A percentile compares a stretch with the other conserved stretches of the same genome.
Conservation (phyloP, 2,888 invertebrate species). For the Ichneumoninae sp. region DNA sequence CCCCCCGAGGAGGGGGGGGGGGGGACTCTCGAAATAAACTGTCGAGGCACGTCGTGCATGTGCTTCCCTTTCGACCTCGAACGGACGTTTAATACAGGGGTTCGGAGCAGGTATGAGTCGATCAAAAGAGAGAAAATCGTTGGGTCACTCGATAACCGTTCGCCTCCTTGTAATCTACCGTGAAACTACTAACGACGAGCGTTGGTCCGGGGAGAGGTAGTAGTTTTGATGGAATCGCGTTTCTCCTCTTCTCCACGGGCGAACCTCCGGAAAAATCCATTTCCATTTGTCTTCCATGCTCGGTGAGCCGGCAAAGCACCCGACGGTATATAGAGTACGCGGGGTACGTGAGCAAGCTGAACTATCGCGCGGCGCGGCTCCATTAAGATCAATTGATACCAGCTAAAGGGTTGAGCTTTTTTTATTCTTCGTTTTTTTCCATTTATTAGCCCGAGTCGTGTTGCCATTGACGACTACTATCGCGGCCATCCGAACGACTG, state of each 20-base stretch:
- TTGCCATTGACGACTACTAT: constrained; percentile 1
- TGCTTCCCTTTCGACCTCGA: constrained; percentile 32
- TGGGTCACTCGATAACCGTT: constrained; percentile 1
- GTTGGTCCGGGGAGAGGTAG: not conserved
- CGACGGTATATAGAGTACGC: not conserved
- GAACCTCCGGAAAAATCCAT: constrained; percentile 12
- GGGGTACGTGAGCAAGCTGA: not conserved
- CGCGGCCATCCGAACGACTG: not conserved
- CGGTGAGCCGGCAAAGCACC: not conserved
- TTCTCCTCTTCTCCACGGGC: not conserved
- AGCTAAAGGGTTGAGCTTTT: constrained; percentile 6
- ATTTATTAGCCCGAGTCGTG: not conserved
- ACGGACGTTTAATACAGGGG: constrained; percentile 14
- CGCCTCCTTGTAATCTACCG: not conserved
- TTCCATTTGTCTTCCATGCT: constrained; percentile 11
- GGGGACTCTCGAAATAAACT: constrained; percentile 50
- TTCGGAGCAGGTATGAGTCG: not conserved
- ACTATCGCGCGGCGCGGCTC: not conserved
- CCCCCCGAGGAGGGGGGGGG: not conserved
- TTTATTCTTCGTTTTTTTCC: not conserved
- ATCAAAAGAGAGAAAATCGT: constrained; percentile 14
- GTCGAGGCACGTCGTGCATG: not conserved
- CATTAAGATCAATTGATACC: constrained; percentile 18
- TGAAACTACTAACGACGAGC: constrained; percentile 4
- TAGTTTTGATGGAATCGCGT: not conserved